Conservation (phyloP, 2,888 invertebrate species). For the Priocnemis perturbator region DNA sequence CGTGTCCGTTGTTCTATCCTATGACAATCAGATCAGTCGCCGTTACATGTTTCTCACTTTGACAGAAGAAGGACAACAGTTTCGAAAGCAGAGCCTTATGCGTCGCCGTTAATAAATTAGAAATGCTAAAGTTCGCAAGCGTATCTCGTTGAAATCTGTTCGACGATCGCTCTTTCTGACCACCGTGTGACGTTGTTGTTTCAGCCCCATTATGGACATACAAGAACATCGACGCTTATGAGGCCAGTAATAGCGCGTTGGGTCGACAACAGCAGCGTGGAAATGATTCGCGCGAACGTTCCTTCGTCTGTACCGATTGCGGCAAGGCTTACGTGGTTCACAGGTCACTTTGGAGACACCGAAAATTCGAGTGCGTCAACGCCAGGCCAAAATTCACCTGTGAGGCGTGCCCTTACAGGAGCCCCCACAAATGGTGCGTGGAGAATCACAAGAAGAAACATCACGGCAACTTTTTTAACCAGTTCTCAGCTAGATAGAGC, state of each 20-base stretch:
- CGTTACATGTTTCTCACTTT: no score
- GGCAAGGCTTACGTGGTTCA: slow-evolving; percentile 67
- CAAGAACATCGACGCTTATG: slow-evolving; percentile 35
- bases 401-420: slow-evolving; percentile 63
- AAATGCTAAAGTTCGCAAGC: no score
- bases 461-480: slow-evolving; percentile 37
- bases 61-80: no score
- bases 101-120: no score
- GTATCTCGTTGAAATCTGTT: no score
- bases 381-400: slow-evolving; percentile 64
- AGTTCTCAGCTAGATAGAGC: background rate
- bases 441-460: slow-evolving; percentile 66
- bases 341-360: slow-evolving; percentile 69
- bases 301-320: slow-evolving; percentile 63
- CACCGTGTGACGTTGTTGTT: slow-evolving; percentile 39
- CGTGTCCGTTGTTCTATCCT: no score
- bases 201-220: slow-evolving; percentile 50
- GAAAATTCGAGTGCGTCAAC: slow-evolving; percentile 70
- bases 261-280: slow-evolving; percentile 16
- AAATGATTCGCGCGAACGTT: slow-evolving; percentile 27
- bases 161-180: no score
- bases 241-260: slow-evolving; percentile 10
- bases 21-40: no score
- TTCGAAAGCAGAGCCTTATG: no score
- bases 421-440: slow-evolving; percentile 70